Percentiles rank a stretch among this genome's conserved stretches.
Conservation (phyloP, 1,140 invertebrate genomes). For the Pararge aegeria region DNA sequence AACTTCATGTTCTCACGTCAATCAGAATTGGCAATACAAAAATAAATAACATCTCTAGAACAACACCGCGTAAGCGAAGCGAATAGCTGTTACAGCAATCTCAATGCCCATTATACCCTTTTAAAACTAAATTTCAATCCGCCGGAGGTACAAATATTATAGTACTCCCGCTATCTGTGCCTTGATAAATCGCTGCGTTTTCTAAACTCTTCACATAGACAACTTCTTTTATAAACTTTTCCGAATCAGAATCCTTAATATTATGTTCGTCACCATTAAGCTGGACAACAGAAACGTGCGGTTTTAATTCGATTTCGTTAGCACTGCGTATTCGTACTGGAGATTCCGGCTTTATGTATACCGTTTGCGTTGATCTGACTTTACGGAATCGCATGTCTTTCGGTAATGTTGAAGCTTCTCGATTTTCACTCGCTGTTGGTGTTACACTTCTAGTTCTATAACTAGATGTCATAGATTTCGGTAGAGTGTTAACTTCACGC, state of each 20-base stretch:
- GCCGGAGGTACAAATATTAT: slow-evolving; percentile 70
- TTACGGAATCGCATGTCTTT: slow-evolving; percentile 74
- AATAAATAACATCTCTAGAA: neutral
- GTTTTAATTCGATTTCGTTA: slow-evolving; percentile 40
- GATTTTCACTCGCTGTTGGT: slow-evolving; percentile 38
- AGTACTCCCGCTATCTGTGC: slow-evolving; percentile 64
- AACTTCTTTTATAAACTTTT: slow-evolving; percentile 53
- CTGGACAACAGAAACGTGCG: slow-evolving; percentile 64
- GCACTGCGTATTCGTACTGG: slow-evolving; percentile 38
- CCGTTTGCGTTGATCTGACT: slow-evolving; percentile 65
- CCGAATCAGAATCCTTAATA: slow-evolving; percentile 48
- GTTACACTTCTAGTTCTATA: slow-evolving; percentile 56
- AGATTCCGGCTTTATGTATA: slow-evolving; percentile 63
- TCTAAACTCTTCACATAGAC: slow-evolving; percentile 60
- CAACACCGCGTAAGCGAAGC: neutral
- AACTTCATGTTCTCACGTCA: no score
- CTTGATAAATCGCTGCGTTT: slow-evolving; percentile 55
- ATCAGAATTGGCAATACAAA: slow-evolving; percentile 6
- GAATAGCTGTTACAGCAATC: slow-evolving; percentile 6
- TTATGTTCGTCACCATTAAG: slow-evolving; percentile 60
- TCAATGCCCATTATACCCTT: neutral
- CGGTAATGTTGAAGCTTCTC: slow-evolving; percentile 63
- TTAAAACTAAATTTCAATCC: slow-evolving; percentile 46
- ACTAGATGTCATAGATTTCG: slow-evolving; percentile 59
- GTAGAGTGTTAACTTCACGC: slow-evolving; percentile 48